These are phyloP conservation scores for Leptinotarsa tumamoca DNA, from an alignment of 2,888 invertebrate genomes.

Conservation along the genomic window DNA sequence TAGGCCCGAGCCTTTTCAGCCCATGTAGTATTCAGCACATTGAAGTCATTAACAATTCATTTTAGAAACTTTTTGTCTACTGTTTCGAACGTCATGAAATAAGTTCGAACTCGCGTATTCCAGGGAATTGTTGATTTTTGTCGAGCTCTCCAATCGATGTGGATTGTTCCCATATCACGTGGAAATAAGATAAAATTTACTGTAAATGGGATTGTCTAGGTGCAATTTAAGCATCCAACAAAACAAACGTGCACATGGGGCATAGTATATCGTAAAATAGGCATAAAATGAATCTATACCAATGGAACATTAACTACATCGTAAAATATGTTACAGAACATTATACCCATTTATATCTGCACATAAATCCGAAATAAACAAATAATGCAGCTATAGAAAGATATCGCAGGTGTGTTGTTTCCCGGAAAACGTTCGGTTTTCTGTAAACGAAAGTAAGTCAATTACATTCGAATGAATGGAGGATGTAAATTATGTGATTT, in stretches of 20 bases:
- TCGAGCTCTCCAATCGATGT: neutral
- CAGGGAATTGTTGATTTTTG: neutral
- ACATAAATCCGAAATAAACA: constrained; percentile 10
- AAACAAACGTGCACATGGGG: constrained; percentile 22
- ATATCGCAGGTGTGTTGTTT: constrained; percentile 2
- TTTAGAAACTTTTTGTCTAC: too few relatives aligned
- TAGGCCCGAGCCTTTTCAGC: too few relatives aligned
- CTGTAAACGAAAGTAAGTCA: neutral
- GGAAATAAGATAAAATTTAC: constrained; percentile 19
- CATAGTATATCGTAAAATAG: constrained; percentile 17
- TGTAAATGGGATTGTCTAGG: constrained; percentile 11
- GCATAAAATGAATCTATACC: constrained; percentile 24
- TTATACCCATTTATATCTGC: constrained; percentile 10
- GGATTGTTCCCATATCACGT: constrained; percentile 3
- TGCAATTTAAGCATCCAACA: constrained; percentile 11
- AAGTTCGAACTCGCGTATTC: neutral
- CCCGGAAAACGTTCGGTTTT: neutral
- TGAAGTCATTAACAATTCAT: too few relatives aligned
- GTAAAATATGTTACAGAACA: constrained; percentile 22
- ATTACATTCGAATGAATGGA: neutral
- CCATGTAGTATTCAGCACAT: too few relatives aligned
- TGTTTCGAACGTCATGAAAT: too few relatives aligned
- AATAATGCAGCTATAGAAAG: constrained; percentile 3
- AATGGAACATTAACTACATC: constrained; percentile 1
- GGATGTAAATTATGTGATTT: neutral